Base-by-base conservation (phyloP, 2,113 vertebrate species). In the Lepidothrix coronata region DNA sequence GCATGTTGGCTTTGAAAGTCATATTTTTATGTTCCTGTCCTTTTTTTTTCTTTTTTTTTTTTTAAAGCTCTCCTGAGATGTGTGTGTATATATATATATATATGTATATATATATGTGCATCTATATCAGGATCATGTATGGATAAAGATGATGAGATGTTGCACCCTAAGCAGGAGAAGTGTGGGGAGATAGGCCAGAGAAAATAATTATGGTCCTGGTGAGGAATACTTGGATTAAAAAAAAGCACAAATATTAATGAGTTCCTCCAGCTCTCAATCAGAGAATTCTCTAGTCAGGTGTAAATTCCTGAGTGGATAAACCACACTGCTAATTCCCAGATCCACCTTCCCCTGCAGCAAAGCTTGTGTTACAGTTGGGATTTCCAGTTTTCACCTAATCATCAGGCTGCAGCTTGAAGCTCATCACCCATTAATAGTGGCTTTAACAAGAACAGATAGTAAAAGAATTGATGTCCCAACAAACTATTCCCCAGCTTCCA, bases 361-460 rank as follows among this genome's bases (percentile, higher is more conserved):
- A 52, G 46, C 51, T 59, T 0, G 0, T 30, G 43, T 24, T 77
- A 39, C 33, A 8, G 51, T 2, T 1, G 8, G 35, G 77, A 7
- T 51, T 82, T 78, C 30, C 23, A 31, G 16, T 28, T 82, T 37
- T 31, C 62, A 10, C 49, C 30, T 18, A 3, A 67, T 65, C n/a
- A 5, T 39, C 52, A 59, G 46, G 51, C 76, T 89, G 75, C 49
- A 68, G 71, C 4, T 85, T 25, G 19, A 6, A 14, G 57, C 23
- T 71, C 70, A 33, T 48, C 33, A 35, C 21, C n/a, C 63, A 12
- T 27, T 41, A 71, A 39, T 2, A 31, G 37, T 1, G 57, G n/a
- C 59, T 72, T 46, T 37, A 72, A 39, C 5, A 27, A 43, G 41
- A 52, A 51, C 74, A 41, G 33, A 4, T 14, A 22, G 19, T 23